Percentiles rank a stretch among this genome's conserved stretches.
phyloP scores from a whole-genome alignment of 2,888 invertebrate species.

The Timandra comae region DNA sequence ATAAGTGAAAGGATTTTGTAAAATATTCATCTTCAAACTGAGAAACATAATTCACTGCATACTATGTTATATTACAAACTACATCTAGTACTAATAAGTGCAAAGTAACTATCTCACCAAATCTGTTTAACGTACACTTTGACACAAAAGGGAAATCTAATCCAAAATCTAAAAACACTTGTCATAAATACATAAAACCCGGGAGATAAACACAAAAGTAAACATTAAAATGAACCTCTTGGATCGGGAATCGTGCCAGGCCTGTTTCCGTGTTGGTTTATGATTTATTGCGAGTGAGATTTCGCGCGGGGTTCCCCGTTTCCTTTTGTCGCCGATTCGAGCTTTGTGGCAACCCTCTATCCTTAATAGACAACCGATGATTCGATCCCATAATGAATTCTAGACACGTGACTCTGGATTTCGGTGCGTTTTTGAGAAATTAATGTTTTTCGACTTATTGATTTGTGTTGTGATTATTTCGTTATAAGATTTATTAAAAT shows the following conservation, averaged over 20 bases:
- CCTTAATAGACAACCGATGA: slow-evolving; percentile 33
- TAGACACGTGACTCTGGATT: slow-evolving; percentile 19
- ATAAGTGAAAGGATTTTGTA: too few species aligned
- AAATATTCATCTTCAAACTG: too few species aligned
- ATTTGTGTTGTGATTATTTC: too few species aligned
- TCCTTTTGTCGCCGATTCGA: slow-evolving; percentile 43
- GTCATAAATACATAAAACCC: slow-evolving; percentile 22
- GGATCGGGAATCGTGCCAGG: slow-evolving; percentile 39
- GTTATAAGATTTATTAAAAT: too few species aligned
- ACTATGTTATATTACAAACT: too few species aligned
- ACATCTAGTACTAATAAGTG: too few species aligned
- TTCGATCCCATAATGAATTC: slow-evolving; percentile 36
- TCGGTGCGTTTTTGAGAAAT: background rate
- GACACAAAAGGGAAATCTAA: too few species aligned
- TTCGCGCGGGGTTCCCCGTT: slow-evolving; percentile 40
- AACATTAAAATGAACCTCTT: slow-evolving; percentile 51
- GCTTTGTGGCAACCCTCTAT: slow-evolving; percentile 46
- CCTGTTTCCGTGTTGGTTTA: slow-evolving; percentile 45
- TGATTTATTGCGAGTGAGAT: slow-evolving; percentile 59
- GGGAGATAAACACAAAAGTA: slow-evolving; percentile 30
- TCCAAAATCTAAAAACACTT: too few species aligned
- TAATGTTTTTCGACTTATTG: too few species aligned
- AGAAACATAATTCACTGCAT: too few species aligned
- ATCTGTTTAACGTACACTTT: too few species aligned
- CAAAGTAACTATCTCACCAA: too few species aligned